These are phyloP conservation scores for Chrysopa pallens DNA, from an alignment of 1,140 invertebrate genomes.

Conservation along the genomic window DNA sequence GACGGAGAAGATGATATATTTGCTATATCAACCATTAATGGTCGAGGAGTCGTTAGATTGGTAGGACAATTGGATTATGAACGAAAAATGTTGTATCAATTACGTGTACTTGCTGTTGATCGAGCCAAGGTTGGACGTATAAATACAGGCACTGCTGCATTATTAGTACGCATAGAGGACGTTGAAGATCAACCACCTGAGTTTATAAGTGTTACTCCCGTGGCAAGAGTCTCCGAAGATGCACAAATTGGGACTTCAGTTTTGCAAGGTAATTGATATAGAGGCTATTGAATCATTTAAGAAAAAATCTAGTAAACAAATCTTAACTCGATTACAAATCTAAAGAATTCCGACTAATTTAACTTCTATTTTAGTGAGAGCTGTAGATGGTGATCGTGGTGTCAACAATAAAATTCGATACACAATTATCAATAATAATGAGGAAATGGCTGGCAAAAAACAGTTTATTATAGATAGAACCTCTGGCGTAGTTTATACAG, in stretches of 20 bases:
- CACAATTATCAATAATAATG: conserved; percentile 54
- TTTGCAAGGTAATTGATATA: conserved; percentile 40
- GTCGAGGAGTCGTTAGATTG: conserved; percentile 70
- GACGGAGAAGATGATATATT: conserved; percentile 66
- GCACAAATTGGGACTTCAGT: conserved; percentile 59
- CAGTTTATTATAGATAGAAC: conserved; percentile 57
- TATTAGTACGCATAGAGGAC: conserved; percentile 72
- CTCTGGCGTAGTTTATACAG: conserved; percentile 63
- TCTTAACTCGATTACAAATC: background rate
- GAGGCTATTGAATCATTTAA: too few species aligned
- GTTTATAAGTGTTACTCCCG: conserved; percentile 70
- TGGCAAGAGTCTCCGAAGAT: conserved; percentile 75
- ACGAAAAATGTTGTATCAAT: conserved; percentile 69
- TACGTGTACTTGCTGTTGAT: conserved; percentile 69
- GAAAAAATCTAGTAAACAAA: too few species aligned
- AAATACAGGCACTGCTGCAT: conserved; percentile 74
- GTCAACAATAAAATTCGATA: conserved; percentile 79
- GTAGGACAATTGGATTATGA: conserved; percentile 69
- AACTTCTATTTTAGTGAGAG: conserved; percentile 43
- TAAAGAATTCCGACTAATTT: conserved; percentile 1
- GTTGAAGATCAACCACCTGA: conserved; percentile 82
- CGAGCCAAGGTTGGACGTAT: conserved; percentile 60
- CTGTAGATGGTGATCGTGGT: conserved; percentile 80
- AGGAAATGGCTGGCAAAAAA: conserved; percentile 39
- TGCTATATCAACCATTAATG: conserved; percentile 63